Base-by-base conservation (phyloP, 2,113 vertebrate species). In the Baryphthengus martii region DNA sequence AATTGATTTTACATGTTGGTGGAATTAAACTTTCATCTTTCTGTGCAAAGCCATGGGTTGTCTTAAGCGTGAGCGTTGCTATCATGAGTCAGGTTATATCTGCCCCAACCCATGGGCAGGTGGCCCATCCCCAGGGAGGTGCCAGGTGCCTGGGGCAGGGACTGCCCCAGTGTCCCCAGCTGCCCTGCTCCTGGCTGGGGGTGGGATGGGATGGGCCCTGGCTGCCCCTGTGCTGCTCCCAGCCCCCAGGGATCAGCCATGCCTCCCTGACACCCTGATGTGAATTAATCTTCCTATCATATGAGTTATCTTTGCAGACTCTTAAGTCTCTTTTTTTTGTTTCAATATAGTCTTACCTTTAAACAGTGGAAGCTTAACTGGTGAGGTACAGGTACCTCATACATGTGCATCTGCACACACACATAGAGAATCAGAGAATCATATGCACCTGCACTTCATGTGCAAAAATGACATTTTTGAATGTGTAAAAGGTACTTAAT, bases 341-440 rank as follows among this genome's bases (percentile, higher is more conserved):
- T 20, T 35, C 44, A 89, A 58, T 53, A 10, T 16, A 62, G 26
- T 49, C 52, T 68, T 66, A 40, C 24, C 31, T 75, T 68, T 59
- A 59, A 66, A 20, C 39, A 49, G 49, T 28, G 16, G 49, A 74
- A 73, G 21, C 61, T 73, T 75, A 55, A 18, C 35, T 50, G 16
- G n/a, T 39, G 76, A 40, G 25, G 25, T 65, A 19, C 20, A 56
- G 24, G 35, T 31, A 21, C 26, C 52, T 42, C 19, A 31, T 16
- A 18, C 11, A 18, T 17, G 11, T 12, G 7, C 1, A 0, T 4
- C 1, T 18, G 18, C 20, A 13, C 7, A 33, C 3, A 0, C 5
- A 5, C 31, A 8, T 13, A 25, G n/a, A n/a, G n/a, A n/a, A n/a
- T n/a, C n/a, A n/a, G n/a, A n/a, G n/a, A n/a, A n/a, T n/a, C 10